Evolutionary conservation across 2,797 vertebrate species (phyloP).

Genomic region (Alectoris magna): DNA sequence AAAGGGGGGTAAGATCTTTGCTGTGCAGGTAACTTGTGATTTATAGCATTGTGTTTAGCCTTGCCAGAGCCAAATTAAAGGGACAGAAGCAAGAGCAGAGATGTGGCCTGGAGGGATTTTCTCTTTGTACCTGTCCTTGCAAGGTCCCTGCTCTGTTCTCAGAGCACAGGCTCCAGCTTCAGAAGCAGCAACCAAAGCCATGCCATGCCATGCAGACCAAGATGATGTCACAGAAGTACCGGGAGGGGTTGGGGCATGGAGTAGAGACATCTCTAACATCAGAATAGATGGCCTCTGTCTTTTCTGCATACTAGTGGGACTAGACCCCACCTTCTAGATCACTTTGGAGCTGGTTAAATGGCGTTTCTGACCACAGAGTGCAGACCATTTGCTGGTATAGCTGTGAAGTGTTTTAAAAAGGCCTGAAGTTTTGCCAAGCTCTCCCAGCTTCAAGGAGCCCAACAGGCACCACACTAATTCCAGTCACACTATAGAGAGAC

Average conservation of each 20-base stretch:
- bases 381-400: background rate
- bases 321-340: background rate
- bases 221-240: background rate
- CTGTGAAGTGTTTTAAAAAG: background rate
- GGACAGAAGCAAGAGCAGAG: background rate
- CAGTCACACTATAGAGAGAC: background rate
- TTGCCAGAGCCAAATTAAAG: background rate
- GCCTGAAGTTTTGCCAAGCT: background rate
- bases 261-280: background rate
- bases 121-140: background rate
- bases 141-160: background rate
- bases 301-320: background rate
- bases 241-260: background rate
- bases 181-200: background rate
- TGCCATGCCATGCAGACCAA: background rate
- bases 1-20: constrained; percentile 11
- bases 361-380: background rate
- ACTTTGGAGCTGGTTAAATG: background rate
- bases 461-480: background rate
- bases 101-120: background rate
- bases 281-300: background rate
- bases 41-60: background rate
- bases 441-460: background rate
- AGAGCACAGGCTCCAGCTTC: background rate
- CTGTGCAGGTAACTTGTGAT: constrained; percentile 30